Evolutionary conservation across 2,888 invertebrate genomes (phyloP).

Genomic region (Seladonia tumulorum): DNA sequence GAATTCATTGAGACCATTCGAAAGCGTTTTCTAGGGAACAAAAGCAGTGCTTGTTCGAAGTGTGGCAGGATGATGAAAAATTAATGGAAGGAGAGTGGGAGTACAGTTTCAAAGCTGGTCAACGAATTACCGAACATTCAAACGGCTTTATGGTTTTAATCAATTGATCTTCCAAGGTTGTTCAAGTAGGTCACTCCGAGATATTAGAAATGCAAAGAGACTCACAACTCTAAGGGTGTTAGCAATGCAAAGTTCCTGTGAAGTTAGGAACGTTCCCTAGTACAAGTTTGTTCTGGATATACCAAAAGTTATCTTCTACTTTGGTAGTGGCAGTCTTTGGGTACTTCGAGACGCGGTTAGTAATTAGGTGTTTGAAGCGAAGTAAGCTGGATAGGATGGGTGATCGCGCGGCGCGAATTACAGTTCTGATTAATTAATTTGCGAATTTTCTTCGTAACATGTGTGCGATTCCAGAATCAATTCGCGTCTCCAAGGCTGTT

Average conservation of each 20-base stretch:
- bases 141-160: not conserved
- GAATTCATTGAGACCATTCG: not conserved
- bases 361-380: not conserved
- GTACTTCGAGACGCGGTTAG: not conserved
- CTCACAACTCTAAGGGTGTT: not conserved
- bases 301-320: not conserved
- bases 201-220: not conserved
- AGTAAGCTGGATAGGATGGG: not conserved
- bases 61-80: not conserved
- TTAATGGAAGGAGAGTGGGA: not conserved
- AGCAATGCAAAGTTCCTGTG: not conserved
- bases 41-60: not conserved
- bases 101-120: not conserved
- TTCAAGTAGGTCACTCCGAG: not conserved
- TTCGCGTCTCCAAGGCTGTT: fast-evolving
- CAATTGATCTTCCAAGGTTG: not conserved
- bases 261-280: not conserved
- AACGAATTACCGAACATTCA: not conserved
- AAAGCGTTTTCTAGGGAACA: too few species aligned
- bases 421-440: not conserved
- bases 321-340: not conserved
- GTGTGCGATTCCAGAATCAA: not conserved
- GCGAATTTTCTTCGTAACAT: not conserved
- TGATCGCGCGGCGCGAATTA: not conserved
- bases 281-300: not conserved